These are phyloP conservation scores for Tricholauxania praeusta DNA, from an alignment of 2,888 invertebrate species.

Conservation along the genomic window DNA sequence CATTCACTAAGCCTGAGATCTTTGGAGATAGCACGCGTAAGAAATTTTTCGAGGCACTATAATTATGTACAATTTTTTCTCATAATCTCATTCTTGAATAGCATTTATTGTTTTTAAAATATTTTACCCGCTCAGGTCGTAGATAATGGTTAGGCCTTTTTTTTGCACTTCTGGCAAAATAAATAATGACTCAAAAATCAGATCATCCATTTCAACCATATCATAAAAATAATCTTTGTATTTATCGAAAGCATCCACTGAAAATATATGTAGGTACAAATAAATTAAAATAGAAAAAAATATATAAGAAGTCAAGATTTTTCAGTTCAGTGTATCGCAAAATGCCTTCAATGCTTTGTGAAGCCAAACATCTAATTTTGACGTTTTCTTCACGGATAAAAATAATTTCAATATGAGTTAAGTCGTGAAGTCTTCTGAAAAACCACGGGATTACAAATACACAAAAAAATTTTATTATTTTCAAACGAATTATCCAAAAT, in stretches of 20 bases:
- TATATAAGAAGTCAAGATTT: not conserved
- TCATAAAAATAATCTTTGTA: slow-evolving; percentile 61
- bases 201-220: slow-evolving; percentile 63
- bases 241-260: slow-evolving; percentile 60
- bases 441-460: no score
- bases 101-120: not conserved
- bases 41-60: slow-evolving; percentile 59
- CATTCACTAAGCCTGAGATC: slow-evolving; percentile 58
- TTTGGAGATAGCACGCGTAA: slow-evolving; percentile 57
- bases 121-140: slow-evolving; percentile 61
- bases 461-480: no score
- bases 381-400: no score
- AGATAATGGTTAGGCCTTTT: slow-evolving; percentile 61
- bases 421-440: no score
- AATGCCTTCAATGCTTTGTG: no score
- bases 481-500: no score
- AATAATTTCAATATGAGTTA: no score
- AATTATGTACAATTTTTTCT: not conserved
- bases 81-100: not conserved
- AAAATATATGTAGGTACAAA: slow-evolving; percentile 12
- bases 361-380: no score
- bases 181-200: slow-evolving; percentile 62
- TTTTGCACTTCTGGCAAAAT: slow-evolving; percentile 61
- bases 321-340: no score
- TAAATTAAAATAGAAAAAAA: slow-evolving; percentile 1